phyloP scores from a whole-genome alignment of 2,888 invertebrate species.

The Ochlodes sylvanus region DNA sequence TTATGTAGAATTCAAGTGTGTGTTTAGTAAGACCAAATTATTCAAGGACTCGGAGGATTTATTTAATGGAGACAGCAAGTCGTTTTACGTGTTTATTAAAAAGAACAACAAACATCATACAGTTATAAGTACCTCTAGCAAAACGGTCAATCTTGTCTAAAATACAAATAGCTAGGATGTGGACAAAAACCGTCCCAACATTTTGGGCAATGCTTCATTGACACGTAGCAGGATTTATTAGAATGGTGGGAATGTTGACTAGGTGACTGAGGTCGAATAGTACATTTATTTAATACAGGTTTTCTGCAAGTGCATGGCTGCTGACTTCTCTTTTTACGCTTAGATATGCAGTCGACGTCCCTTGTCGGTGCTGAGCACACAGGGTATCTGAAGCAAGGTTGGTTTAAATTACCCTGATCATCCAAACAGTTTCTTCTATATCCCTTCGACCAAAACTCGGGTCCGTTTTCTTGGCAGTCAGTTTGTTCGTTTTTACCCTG shows the following conservation, averaged over 20 bases:
- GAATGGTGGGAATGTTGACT: slow-evolving; percentile 7
- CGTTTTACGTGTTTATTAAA: too few relatives aligned
- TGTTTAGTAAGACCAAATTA: too few relatives aligned
- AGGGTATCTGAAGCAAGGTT: slow-evolving; percentile 22
- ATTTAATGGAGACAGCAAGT: too few relatives aligned
- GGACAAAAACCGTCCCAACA: slow-evolving; percentile 58
- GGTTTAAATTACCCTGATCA: slow-evolving; percentile 1
- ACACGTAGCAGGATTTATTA: slow-evolving; percentile 35
- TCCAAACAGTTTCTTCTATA: not conserved
- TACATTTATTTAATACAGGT: slow-evolving; percentile 13
- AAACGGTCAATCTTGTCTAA: slow-evolving; percentile 41
- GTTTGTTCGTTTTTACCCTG: not conserved
- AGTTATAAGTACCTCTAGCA: not conserved
- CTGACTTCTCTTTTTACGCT: slow-evolving; percentile 15
- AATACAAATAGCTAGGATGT: slow-evolving; percentile 57
- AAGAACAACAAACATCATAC: too few relatives aligned
- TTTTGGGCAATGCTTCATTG: slow-evolving; percentile 47
- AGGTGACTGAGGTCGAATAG: slow-evolving; percentile 7
- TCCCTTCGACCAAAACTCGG: slow-evolving; percentile 4
- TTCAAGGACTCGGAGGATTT: too few relatives aligned
- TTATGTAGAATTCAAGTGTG: too few relatives aligned
- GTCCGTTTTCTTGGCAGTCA: not conserved
- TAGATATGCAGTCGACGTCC: not conserved
- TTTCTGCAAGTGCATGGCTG: slow-evolving; percentile 4
- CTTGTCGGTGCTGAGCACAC: slow-evolving; percentile 5